Base-by-base conservation (phyloP, 2,797 vertebrate genomes). In the Centroberyx gerrardi region DNA sequence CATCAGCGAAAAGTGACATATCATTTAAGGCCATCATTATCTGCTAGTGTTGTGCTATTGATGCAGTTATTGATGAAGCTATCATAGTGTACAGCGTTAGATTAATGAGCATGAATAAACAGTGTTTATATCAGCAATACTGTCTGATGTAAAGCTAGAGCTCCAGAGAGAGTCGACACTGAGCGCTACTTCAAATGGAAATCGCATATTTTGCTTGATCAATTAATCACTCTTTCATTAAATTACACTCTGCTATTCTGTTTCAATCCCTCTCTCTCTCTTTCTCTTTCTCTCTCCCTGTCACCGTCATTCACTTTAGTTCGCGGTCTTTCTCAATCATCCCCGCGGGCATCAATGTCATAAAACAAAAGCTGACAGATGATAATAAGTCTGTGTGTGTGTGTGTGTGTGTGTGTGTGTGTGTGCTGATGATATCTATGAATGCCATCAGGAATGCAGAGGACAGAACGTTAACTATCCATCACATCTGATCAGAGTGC, bases 91-190 rank as follows among this genome's bases (percentile, higher is more conserved):
- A 52, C 14, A 5, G 44, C 15, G 29, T 46, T 66, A 72, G 66
- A 71, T 82, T 53, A 68, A 66, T 22, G 53, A 46, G 18, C 17
- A 44, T 3, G 6, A 27, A 62, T 17, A 22, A 33, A 33, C 4
- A 62, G 46, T 40, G 61, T 68, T 58, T 29, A 44, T 0, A 61
- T 80, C 66, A 80, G 62, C 4, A 12, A 63, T 67, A 54, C 38
- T 48, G 18, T 46, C 40, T 48, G 42, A 60, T n/a, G 48, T 13
- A 14, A 44, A 44, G 17, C 17, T 28, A 44, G 14, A 6, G 22
- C 42, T 49, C 4, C 0, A 61, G 31, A 28, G 18, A 42, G 4
- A 78, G 61, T 62, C 22, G 66, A 38, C 27, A 27, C 31, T 22
- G 22, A 53, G 1, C 2, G 38, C 0, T 33, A 33, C 46, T 31